Base-by-base conservation (phyloP, 2,113 vertebrate species). In the Aramus guarauna region DNA sequence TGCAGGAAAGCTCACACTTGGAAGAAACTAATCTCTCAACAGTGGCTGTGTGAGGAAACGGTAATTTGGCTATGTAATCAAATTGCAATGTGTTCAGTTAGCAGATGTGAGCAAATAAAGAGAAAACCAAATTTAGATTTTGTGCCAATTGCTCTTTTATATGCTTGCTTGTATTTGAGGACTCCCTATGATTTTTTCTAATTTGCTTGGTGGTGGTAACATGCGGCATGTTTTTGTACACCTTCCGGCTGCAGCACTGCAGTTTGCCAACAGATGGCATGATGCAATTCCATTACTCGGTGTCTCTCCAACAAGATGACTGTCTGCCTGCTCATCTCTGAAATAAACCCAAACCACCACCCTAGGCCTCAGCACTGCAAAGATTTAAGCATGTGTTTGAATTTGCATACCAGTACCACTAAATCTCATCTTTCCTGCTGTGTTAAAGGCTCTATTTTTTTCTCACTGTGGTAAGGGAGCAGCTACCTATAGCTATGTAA, bases 21-120 rank as follows among this genome's bases (percentile, higher is more conserved):
- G 87, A 97, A 89, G 93, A 97, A 96, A 96, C 69, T 95, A 83
- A 95, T 92, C 80, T 84, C 37, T 6, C 59, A 88, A 90, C 87
- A 93, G 92, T 23, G 83, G 30, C 94, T 96, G 45, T 92, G 85
- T 80, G 90, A 94, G 85, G 85, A 77, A 91, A 93, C 14, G 48
- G 91, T 92, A 98, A 98, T 98, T 97, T 97, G 95, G 87, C 96
- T 97, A 74, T 94, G 95, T 96, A 98, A 98, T 98, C 96, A 97
- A 98, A 97, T 97, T 91, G 95, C 82, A 97, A 96, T 97, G 97
- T 63, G n/a, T 97, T 98, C 94, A 94, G 94, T 95, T 94, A 97
- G 92, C 98, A 98, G 98, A 98, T 98, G 98, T 97, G 96, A 92
- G 84, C 85, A 97, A 97, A 98, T 98, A 98, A 97, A 97, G 88